These are phyloP conservation scores for Zele albiditarsus DNA, from an alignment of 2,888 invertebrate genomes.

Conservation along the genomic window DNA sequence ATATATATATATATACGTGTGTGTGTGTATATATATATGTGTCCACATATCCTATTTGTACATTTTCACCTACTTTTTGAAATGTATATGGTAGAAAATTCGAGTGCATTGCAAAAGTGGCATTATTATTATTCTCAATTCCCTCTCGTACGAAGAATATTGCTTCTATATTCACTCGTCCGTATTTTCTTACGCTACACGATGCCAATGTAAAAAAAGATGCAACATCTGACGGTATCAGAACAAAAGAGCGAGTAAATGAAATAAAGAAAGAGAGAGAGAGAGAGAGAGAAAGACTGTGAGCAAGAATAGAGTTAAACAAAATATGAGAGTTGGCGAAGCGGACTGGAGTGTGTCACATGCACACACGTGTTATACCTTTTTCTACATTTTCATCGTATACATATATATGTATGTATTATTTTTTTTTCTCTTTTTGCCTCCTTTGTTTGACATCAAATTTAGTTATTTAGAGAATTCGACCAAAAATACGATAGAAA, in stretches of 20 bases:
- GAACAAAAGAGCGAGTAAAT: background rate
- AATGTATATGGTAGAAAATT: conserved; percentile 24
- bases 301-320: conserved; percentile 19
- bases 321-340: conserved; percentile 23
- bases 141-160: conserved; percentile 17
- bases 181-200: conserved; percentile 29
- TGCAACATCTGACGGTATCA: background rate
- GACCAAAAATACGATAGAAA: background rate
- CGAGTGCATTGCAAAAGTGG: conserved; percentile 36
- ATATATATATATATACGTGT: no score
- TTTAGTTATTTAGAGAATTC: background rate
- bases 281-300: background rate
- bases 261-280: conserved; percentile 4
- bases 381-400: background rate
- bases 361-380: conserved; percentile 16
- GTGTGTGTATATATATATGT: no score
- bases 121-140: conserved; percentile 29
- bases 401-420: background rate
- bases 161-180: conserved; percentile 16
- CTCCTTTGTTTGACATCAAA: background rate
- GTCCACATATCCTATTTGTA: no score
- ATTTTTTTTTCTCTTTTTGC: background rate
- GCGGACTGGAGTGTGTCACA: conserved; percentile 26
- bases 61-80: conserved; percentile 20
- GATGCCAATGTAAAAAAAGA: conserved; percentile 18